Conservation (phyloP, 2,113 vertebrate genomes). For the Silurus asotus region DNA sequence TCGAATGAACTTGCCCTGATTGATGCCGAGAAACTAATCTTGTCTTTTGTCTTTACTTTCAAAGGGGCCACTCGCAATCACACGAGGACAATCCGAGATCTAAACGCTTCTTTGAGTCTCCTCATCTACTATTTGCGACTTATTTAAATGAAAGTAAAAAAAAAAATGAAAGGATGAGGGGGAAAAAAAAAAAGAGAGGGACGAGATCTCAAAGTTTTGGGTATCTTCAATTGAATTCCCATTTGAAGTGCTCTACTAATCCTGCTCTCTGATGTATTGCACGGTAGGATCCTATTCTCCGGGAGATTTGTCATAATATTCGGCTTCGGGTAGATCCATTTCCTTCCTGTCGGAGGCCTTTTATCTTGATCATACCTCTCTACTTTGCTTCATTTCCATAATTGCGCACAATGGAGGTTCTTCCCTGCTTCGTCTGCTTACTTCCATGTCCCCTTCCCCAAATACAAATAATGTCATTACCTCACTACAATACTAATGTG, state of each 20-base stretch:
- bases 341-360: conserved; percentile 52
- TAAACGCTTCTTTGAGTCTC: conserved; percentile 43
- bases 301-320: conserved; percentile 61
- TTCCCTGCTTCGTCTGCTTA: neutral
- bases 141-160: conserved; percentile 1
- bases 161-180: neutral
- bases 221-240: conserved; percentile 57
- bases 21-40: conserved; percentile 30
- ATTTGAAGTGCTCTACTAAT: conserved; percentile 60
- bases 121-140: conserved; percentile 44
- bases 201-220: conserved; percentile 50
- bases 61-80: conserved; percentile 19
- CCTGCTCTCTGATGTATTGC: conserved; percentile 58
- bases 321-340: conserved; percentile 51
- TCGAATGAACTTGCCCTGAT: conserved; percentile 13
- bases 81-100: conserved; percentile 37
- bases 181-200: conserved; percentile 15
- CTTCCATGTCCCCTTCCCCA: neutral
- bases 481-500: neutral
- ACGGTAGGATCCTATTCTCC: conserved; percentile 54
- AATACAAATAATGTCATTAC: conserved; percentile 44
- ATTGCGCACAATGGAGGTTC: conserved; percentile 38
- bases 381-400: conserved; percentile 53
- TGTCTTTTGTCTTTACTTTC: neutral
- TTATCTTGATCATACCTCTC: conserved; percentile 55